A percentile compares a stretch with the other conserved stretches of the same genome.
Evolutionary conservation across 2,113 vertebrate species (phyloP).

Genomic region (Edolisoma coerulescens): DNA sequence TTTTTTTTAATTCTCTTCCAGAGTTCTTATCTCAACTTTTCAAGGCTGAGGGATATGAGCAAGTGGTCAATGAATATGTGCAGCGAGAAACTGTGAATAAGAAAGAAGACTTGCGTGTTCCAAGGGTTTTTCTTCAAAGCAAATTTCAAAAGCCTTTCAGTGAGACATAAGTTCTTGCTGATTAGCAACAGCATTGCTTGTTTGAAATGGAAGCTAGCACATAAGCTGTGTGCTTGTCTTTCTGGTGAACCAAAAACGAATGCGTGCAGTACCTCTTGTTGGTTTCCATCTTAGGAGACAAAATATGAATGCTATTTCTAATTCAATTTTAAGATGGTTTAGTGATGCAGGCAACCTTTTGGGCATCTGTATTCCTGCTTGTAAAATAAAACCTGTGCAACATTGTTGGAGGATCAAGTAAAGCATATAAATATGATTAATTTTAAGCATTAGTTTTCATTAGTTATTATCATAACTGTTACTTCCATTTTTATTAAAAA

Average conservation of each 20-base stretch:
- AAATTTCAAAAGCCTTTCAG: conserved; percentile 82
- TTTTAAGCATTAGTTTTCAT: neutral
- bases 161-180: neutral
- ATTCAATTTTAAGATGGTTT: neutral
- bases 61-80: conserved; percentile 84
- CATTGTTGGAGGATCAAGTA: neutral
- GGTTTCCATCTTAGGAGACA: neutral
- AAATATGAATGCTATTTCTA: neutral
- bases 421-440: neutral
- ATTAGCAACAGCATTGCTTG: neutral
- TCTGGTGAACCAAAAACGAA: neutral
- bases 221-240: neutral
- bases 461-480: neutral
- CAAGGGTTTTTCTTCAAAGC: conserved; percentile 92
- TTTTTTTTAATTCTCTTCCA: conserved; percentile 50
- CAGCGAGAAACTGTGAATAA: conserved; percentile 93
- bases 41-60: conserved; percentile 72
- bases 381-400: neutral
- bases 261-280: neutral
- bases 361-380: neutral
- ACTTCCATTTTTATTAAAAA: conserved; percentile 29
- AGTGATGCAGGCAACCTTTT: neutral
- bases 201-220: neutral
- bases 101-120: conserved; percentile 89
- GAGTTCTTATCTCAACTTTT: conserved; percentile 86